Percentiles rank a stretch among this genome's conserved stretches.
Evolutionary conservation across 2,888 invertebrate species (phyloP).

Genomic region (Cerastis leucographa): DNA sequence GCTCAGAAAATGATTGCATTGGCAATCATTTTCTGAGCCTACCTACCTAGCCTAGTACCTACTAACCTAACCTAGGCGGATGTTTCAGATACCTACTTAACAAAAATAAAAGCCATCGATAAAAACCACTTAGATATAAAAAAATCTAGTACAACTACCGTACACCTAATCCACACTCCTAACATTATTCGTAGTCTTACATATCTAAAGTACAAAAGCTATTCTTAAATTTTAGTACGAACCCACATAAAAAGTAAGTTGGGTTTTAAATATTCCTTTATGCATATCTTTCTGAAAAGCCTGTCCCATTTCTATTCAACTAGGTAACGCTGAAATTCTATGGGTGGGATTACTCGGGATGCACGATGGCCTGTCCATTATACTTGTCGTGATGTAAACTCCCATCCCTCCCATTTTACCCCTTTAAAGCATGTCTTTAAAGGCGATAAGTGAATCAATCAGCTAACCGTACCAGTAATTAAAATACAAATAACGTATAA

Average conservation of each 20-base stretch:
- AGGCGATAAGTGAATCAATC: constrained; percentile 2
- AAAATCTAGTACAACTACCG: background rate
- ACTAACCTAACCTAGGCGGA: too few relatives aligned
- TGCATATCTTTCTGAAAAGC: constrained; percentile 51
- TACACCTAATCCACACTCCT: background rate
- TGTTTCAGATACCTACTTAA: background rate
- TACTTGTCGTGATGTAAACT: constrained; percentile 31
- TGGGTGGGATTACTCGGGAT: constrained; percentile 45
- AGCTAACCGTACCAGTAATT: constrained; percentile 8
- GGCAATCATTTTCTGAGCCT: too few relatives aligned
- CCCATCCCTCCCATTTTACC: constrained; percentile 14
- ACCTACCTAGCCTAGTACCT: too few relatives aligned
- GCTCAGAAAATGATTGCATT: background rate
- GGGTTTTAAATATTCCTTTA: constrained; percentile 56
- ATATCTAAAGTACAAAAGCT: constrained; percentile 41
- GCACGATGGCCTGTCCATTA: constrained; percentile 42
- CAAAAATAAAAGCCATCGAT: background rate
- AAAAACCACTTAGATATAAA: too few relatives aligned
- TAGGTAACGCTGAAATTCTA: constrained; percentile 52
- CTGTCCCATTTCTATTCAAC: constrained; percentile 60
- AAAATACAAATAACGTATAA: background rate
- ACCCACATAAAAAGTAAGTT: constrained; percentile 54
- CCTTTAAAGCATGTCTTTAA: constrained; percentile 2
- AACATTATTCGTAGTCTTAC: constrained; percentile 18
- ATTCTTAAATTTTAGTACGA: constrained; percentile 29